These are phyloP conservation scores for Nibea coibor DNA, from an alignment of 2,113 vertebrate genomes.

Conservation along the genomic window DNA sequence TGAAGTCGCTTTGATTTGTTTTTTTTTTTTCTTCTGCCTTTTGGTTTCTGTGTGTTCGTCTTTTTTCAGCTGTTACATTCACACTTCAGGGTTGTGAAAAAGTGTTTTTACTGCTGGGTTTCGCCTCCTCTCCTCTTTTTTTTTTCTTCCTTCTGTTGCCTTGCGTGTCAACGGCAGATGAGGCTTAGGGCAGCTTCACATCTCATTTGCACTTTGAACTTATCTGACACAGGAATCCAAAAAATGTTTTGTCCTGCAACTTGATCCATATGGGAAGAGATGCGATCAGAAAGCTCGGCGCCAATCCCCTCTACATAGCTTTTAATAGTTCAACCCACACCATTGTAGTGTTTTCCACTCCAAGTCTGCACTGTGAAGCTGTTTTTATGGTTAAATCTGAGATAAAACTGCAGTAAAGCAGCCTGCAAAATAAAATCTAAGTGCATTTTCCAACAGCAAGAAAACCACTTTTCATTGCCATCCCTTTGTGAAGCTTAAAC, in stretches of 20 bases:
- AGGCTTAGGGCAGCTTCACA: constrained; percentile 74
- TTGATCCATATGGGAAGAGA: constrained; percentile 91
- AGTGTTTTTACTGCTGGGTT: constrained; percentile 1
- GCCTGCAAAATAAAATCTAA: neutral
- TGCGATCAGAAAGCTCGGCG: constrained; percentile 85
- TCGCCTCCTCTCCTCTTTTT: neutral
- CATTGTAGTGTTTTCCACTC: too few relatives aligned
- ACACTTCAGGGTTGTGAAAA: neutral
- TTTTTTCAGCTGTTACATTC: neutral
- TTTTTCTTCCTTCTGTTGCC: neutral
- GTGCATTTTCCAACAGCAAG: neutral
- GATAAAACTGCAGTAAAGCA: neutral
- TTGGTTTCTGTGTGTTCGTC: neutral
- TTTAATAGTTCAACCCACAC: constrained; percentile 14
- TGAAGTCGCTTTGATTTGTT: neutral
- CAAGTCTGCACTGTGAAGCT: neutral
- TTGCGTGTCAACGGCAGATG: constrained; percentile 61
- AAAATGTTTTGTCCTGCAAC: constrained; percentile 90
- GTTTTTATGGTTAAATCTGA: neutral
- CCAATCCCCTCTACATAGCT: constrained; percentile 85
- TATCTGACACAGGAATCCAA: constrained; percentile 94
- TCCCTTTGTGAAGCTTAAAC: neutral
- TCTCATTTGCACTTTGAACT: constrained; percentile 86
- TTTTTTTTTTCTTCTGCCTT: neutral
- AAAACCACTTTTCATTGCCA: neutral